Percentiles rank a stretch among this genome's conserved stretches.
Evolutionary conservation across 2,113 vertebrate species (phyloP).

Genomic region (Mormyrus iriodes): DNA sequence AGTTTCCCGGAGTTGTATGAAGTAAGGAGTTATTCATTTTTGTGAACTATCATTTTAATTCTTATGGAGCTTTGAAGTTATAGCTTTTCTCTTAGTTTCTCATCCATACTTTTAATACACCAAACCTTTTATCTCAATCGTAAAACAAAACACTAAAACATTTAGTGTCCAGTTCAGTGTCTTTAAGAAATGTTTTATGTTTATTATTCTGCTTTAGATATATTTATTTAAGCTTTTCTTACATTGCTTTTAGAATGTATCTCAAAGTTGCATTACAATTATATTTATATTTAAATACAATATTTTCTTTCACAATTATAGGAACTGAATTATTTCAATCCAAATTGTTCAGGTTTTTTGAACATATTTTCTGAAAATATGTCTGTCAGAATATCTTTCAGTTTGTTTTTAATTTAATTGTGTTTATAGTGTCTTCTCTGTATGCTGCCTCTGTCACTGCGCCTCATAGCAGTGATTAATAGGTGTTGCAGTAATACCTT

Average conservation of each 20-base stretch:
- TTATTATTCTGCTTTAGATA: neutral
- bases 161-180: neutral
- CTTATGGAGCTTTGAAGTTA: neutral
- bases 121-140: neutral
- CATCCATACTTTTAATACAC: neutral
- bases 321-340: neutral
- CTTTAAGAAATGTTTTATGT: neutral
- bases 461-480: too few relatives aligned
- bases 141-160: neutral
- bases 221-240: neutral
- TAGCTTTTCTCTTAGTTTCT: neutral
- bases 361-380: neutral
- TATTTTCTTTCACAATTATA: neutral
- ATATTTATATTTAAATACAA: neutral
- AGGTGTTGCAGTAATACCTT: neutral
- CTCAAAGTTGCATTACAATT: neutral
- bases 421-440: neutral
- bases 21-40: neutral
- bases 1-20: neutral
- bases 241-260: neutral
- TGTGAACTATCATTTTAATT: neutral
- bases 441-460: neutral
- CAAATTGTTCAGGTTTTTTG: neutral
- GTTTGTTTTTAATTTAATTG: neutral
- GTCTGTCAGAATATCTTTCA: neutral